A percentile compares a stretch with the other conserved stretches of the same genome.
Evolutionary conservation across 2,797 vertebrate genomes (phyloP).

Genomic region (Cyclura pinguis): DNA sequence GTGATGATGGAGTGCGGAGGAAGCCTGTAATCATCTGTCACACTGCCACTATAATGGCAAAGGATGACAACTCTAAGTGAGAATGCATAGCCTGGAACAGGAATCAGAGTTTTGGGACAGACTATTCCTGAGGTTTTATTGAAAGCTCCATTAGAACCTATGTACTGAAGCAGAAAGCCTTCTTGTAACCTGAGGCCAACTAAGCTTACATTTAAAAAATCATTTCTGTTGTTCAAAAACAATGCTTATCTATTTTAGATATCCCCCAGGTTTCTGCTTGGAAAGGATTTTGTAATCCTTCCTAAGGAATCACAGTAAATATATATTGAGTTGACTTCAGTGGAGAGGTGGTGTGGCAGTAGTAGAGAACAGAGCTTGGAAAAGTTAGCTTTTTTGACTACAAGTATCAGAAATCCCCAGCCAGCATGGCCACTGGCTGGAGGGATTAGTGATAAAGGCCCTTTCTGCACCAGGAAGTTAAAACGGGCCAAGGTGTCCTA

Average conservation of each 20-base stretch:
- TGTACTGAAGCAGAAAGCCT: neutral
- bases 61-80: constrained; percentile 56
- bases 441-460: too few species aligned
- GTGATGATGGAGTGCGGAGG: constrained; percentile 53
- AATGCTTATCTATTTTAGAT: neutral
- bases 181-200: neutral
- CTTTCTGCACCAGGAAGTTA: too few species aligned
- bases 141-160: neutral
- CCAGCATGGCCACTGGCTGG: too few species aligned
- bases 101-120: constrained; percentile 34
- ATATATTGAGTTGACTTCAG: neutral
- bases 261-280: neutral
- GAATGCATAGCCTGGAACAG: constrained; percentile 41
- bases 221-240: neutral
- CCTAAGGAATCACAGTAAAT: neutral
- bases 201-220: neutral
- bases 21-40: constrained; percentile 50
- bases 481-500: too few species aligned
- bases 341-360: neutral
- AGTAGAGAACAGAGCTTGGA: neutral
- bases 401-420: too few species aligned
- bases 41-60: constrained; percentile 47
- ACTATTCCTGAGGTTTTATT: neutral
- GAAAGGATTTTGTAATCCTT: neutral
- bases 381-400: too few species aligned